These are phyloP conservation scores for Chiloscyllium plagiosum DNA, from an alignment of 2,113 vertebrate species.

Conservation along the genomic window DNA sequence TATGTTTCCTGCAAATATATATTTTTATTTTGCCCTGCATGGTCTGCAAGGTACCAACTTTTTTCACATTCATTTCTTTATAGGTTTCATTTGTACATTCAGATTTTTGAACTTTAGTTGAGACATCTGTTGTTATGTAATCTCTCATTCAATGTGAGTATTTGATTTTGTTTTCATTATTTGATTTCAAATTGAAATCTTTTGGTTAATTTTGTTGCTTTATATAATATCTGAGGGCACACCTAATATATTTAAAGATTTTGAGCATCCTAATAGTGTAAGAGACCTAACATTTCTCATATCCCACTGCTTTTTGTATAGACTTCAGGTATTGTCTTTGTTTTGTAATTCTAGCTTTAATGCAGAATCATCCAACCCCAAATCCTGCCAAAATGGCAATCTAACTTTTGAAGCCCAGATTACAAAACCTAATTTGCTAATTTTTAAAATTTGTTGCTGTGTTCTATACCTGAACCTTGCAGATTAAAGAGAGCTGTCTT, in stretches of 20 bases:
- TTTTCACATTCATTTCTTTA: slow-evolving; percentile 22
- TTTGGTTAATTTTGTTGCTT: neutral
- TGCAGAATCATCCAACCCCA: neutral
- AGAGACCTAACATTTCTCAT: neutral
- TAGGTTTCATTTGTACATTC: slow-evolving; percentile 33
- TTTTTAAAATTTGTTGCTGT: neutral
- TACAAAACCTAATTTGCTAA: neutral
- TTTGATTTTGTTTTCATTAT: slow-evolving; percentile 32
- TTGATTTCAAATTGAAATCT: neutral
- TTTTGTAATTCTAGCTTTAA: neutral
- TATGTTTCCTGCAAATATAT: neutral
- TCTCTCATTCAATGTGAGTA: slow-evolving; percentile 32
- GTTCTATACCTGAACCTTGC: neutral
- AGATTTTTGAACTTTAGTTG: slow-evolving; percentile 34
- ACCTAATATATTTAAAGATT: neutral
- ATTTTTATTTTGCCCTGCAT: slow-evolving; percentile 2
- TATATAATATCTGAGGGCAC: neutral
- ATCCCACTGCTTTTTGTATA: neutral
- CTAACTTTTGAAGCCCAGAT: neutral
- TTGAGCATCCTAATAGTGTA: neutral
- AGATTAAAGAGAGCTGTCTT: neutral
- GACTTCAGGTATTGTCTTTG: neutral
- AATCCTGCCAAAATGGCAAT: neutral
- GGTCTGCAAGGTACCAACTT: neutral
- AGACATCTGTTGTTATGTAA: slow-evolving; percentile 22